phyloP scores from a whole-genome alignment of 2,888 invertebrate genomes.

The Chirona hameri region DNA sequence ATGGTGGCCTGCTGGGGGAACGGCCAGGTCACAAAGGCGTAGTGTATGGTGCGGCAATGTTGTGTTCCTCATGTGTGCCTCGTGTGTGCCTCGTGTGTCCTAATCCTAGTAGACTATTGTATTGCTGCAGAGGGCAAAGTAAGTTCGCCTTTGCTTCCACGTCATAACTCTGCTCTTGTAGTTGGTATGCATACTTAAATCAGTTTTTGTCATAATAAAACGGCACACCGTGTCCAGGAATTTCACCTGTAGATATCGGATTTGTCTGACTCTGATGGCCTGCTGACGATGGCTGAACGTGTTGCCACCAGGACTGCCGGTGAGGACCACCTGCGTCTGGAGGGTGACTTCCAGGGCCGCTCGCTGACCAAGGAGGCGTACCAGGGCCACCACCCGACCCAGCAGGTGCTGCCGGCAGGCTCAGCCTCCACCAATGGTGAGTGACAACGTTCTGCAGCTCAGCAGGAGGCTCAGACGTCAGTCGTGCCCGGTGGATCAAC shows the following conservation, averaged over 20 bases:
- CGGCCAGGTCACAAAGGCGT: neutral
- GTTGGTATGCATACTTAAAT: no score
- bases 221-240: no score
- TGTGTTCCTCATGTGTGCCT: neutral
- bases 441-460: neutral
- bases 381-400: slow-evolving; percentile 45
- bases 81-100: neutral
- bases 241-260: no score
- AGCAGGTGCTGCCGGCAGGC: neutral
- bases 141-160: no score
- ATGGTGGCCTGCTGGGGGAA: neutral
- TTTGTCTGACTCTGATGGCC: neutral
- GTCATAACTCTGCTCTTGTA: no score
- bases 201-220: no score
- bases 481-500: no score
- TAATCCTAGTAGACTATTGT: neutral
- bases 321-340: slow-evolving; percentile 41
- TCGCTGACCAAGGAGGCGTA: slow-evolving; percentile 38
- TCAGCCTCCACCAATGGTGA: neutral
- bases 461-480: no score
- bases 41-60: neutral
- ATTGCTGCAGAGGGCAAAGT: no score
- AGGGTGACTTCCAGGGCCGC: slow-evolving; percentile 36
- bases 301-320: neutral
- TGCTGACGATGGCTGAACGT: neutral